Conservation (phyloP, 1,140 invertebrate genomes). For the Polypedilum vanderplanki region DNA sequence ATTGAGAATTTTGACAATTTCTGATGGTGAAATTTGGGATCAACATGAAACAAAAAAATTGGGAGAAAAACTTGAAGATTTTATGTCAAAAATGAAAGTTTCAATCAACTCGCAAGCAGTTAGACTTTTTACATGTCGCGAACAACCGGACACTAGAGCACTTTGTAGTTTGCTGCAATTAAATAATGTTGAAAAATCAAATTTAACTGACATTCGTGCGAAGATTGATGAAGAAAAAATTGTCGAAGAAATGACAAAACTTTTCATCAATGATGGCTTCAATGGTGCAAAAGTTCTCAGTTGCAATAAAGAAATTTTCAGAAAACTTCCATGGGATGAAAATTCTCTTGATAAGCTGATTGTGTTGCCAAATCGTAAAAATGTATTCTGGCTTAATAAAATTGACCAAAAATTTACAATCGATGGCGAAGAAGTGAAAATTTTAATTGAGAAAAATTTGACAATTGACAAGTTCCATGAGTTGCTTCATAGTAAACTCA, state of each 20-base stretch:
- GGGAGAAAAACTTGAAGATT: not conserved
- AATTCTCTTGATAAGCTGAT: not conserved
- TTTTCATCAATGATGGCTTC: not conserved
- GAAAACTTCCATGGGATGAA: not conserved
- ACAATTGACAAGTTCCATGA: not conserved
- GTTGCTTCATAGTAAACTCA: not conserved
- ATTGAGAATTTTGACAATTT: not conserved
- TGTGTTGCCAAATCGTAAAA: not conserved
- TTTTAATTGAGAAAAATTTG: not conserved
- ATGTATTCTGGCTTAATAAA: not conserved
- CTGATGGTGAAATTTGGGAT: not conserved
- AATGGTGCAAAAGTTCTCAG: not conserved
- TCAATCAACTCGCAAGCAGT: conserved; percentile 18
- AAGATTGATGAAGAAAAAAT: not conserved
- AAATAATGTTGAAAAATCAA: not conserved
- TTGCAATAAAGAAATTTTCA: not conserved
- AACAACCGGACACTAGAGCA: not conserved
- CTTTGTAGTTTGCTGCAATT: conserved; percentile 7
- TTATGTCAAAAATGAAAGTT: not conserved
- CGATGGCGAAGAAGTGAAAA: not conserved
- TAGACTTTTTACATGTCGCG: not conserved
- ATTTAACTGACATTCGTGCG: not conserved
- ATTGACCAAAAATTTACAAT: not conserved
- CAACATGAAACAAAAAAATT: not conserved
- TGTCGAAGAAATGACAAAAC: not conserved